Evolutionary conservation across 37 sponge, comb jelly and placozoan genomes (phyloP).

Genomic region (Spongia lamella): DNA sequence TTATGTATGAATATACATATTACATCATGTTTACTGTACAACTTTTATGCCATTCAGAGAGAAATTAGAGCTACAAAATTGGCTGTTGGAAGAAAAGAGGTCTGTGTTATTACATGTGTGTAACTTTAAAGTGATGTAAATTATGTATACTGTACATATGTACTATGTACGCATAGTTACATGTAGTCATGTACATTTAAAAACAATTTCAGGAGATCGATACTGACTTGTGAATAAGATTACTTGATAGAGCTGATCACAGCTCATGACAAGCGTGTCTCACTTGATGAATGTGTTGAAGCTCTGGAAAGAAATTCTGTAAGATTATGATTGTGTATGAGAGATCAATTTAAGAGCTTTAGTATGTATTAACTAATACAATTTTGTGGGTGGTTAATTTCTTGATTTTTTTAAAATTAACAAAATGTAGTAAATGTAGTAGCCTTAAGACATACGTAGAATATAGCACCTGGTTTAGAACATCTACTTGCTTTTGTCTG

Average conservation of each 20-base stretch:
- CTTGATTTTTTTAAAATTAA: too few relatives aligned
- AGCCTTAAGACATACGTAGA: too few relatives aligned
- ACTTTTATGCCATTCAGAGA: too few relatives aligned
- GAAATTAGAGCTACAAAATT: constrained; percentile 44
- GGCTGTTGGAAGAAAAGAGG: constrained; percentile 58
- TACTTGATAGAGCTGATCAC: constrained; percentile 50
- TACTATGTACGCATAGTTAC: too few relatives aligned
- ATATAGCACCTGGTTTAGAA: too few relatives aligned
- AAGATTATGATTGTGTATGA: too few relatives aligned
- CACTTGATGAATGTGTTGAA: constrained; percentile 58
- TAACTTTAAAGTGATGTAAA: neutral
- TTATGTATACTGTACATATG: neutral
- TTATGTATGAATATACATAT: neutral
- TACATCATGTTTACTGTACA: neutral
- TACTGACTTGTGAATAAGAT: constrained; percentile 77
- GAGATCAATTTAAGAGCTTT: too few relatives aligned
- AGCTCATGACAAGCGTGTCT: constrained; percentile 54
- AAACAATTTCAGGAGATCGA: constrained; percentile 67
- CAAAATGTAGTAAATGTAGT: too few relatives aligned
- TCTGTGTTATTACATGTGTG: neutral
- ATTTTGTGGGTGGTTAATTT: too few relatives aligned
- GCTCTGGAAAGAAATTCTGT: constrained; percentile 58
- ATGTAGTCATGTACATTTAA: neutral
- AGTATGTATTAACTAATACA: too few relatives aligned
- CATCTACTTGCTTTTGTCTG: too few relatives aligned